phyloP scores from a whole-genome alignment of 2,888 invertebrate genomes.

The Xylota sylvarum region DNA sequence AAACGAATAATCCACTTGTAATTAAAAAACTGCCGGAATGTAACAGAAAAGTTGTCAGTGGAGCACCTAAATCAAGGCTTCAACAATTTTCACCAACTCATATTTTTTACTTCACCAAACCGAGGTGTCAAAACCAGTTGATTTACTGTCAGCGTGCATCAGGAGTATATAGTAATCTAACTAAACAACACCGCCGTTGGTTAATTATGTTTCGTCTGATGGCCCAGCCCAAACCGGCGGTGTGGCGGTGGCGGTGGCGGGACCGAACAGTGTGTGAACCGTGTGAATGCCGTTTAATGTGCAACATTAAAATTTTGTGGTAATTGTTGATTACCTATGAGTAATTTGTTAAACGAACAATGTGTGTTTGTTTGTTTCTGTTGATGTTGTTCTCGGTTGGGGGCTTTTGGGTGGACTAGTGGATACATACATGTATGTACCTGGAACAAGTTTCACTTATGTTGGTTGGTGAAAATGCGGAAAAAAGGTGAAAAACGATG shows the following conservation, averaged over 20 bases:
- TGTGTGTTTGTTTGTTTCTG: slow-evolving; percentile 6
- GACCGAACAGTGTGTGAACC: neutral
- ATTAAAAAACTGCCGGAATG: slow-evolving; percentile 31
- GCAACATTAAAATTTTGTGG: slow-evolving; percentile 34
- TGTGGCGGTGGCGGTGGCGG: too few relatives aligned
- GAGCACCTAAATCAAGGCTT: slow-evolving; percentile 25
- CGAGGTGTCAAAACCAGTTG: slow-evolving; percentile 29
- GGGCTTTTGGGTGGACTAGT: neutral
- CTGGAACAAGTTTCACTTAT: slow-evolving; percentile 24
- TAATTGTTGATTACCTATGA: slow-evolving; percentile 36
- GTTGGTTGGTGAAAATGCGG: slow-evolving; percentile 16
- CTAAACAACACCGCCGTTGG: neutral
- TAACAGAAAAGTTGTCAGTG: slow-evolving; percentile 26
- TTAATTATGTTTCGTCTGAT: slow-evolving; percentile 1
- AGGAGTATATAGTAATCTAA: neutral
- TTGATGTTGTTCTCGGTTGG: neutral
- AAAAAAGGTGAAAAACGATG: slow-evolving; percentile 16
- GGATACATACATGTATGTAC: too few relatives aligned
- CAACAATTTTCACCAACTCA: slow-evolving; percentile 25
- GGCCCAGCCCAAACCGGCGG: neutral
- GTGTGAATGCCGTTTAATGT: slow-evolving; percentile 45
- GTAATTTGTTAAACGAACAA: slow-evolving; percentile 23
- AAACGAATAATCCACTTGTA: neutral
- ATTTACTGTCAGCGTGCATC: slow-evolving; percentile 7
- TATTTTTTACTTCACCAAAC: slow-evolving; percentile 29